Conservation (phyloP, 2,113 vertebrate species). For the Pholis gunnellus region DNA sequence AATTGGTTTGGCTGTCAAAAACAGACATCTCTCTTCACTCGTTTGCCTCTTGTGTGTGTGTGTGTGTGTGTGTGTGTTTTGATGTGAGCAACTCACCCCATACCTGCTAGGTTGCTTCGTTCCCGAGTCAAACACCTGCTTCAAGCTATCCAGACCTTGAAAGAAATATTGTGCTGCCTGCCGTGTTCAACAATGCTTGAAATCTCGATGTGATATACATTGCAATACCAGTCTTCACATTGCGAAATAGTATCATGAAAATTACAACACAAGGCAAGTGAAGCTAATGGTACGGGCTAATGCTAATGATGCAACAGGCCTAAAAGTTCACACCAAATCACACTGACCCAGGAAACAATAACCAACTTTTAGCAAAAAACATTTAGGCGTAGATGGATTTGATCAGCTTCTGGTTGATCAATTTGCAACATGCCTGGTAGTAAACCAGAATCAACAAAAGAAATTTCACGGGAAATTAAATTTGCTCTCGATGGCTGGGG, state of each 20-base stretch:
- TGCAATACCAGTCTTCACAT: background rate
- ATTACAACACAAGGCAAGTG: background rate
- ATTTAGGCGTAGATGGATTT: background rate
- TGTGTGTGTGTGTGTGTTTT: too few species aligned
- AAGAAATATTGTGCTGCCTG: background rate
- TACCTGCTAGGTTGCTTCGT: too few species aligned
- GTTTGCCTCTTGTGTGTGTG: background rate
- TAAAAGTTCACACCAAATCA: background rate
- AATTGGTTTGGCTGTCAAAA: background rate
- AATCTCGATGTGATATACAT: background rate
- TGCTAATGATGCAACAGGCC: background rate
- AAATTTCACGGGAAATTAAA: slow-evolving; percentile 6
- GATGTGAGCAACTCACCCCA: too few species aligned
- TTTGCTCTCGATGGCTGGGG: slow-evolving; percentile 2
- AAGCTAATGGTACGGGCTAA: background rate
- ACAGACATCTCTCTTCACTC: background rate
- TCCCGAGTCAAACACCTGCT: background rate
- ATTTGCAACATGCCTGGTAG: background rate
- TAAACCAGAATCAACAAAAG: slow-evolving; percentile 4
- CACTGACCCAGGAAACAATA: background rate
- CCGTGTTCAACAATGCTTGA: background rate
- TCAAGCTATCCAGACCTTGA: background rate
- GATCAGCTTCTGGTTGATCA: background rate
- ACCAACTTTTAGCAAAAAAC: background rate
- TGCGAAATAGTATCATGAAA: background rate